Conservation (phyloP, 2,797 vertebrate genomes). For the Podarcis siculus region DNA sequence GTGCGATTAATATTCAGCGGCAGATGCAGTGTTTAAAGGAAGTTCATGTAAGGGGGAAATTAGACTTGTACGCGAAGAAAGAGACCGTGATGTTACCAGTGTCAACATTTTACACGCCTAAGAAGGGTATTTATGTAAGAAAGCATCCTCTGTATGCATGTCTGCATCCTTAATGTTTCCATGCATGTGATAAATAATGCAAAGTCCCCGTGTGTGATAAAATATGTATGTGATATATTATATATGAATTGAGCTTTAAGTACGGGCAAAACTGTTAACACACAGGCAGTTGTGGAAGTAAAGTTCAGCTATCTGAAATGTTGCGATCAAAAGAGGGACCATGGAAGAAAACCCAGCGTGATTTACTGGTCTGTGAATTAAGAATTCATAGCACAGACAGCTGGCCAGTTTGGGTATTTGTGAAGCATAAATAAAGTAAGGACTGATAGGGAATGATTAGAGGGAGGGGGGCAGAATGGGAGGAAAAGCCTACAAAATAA, state of each 20-base stretch:
- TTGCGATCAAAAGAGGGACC: background rate
- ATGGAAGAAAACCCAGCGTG: background rate
- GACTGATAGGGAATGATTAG: background rate
- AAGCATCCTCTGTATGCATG: constrained; percentile 55
- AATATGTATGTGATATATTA: constrained; percentile 72
- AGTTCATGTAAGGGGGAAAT: background rate
- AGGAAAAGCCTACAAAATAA: background rate
- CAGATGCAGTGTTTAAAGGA: constrained; percentile 7
- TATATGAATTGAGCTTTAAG: constrained; percentile 66
- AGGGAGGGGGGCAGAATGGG: background rate
- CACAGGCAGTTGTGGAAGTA: constrained; percentile 17
- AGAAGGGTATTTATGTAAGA: constrained; percentile 51
- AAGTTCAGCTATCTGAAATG: constrained; percentile 20
- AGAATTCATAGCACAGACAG: background rate
- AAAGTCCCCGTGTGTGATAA: constrained; percentile 57
- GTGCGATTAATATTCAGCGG: background rate
- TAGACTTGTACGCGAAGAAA: background rate
- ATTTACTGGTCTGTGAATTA: constrained; percentile 17
- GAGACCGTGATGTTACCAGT: background rate
- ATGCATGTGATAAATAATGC: constrained; percentile 67
- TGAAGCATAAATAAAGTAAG: background rate
- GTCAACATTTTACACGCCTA: constrained; percentile 27
- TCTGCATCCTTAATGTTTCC: constrained; percentile 59
- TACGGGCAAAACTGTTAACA: constrained; percentile 50
- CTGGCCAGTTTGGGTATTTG: background rate